Base-by-base conservation (phyloP, 1,140 invertebrate genomes). In the Pseudomyrmex cubaensis region DNA sequence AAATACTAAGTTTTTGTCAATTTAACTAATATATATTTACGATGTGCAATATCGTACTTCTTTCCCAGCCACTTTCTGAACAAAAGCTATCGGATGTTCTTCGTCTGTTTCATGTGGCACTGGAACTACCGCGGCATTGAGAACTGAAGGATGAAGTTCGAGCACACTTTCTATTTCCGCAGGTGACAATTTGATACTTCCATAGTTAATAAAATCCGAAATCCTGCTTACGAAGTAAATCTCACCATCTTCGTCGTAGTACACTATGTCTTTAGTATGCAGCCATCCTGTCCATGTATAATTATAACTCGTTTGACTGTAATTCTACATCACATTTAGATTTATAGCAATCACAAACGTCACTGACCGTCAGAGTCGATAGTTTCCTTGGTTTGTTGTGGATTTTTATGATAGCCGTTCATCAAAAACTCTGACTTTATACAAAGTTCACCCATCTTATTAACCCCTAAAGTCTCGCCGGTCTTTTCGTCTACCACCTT, bases 121-220 rank as follows among this genome's bases (percentile, higher is more conserved):
- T 1, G 96, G 96, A 57, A 97, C 95, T 0, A 98, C 96, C 0
- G 95, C 96, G 7, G 94, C 95, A 85, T 97, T 96, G 50, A 93
- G 87, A 4, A 98, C 95, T 0, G 92, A 95, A 2, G 96, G 95
- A 92, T 97, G 96, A 48, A 93, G 91, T 4, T 95, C 50, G 20
- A 82, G 22, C 56, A 97, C 89, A 62, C 94, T 94, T 92, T 98
- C 97, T 15, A 98, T 95, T 87, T 89, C 86, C 12, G 35, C 20
- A 0, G 89, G 85, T 9, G 89, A 83, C 13, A 92, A 52, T 8
- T 90, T 88, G 57, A 86, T 64, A 46, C 85, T 64, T 57, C 50
- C 61, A n/a, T 80, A 87, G 59, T 96, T 96, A 80, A 96, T 96
- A 8, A 96, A 86, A 85, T 96, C 95, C 76, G 95, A 96, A 8